These are phyloP conservation scores for Pseudomugil gertrudae DNA, from an alignment of 2,797 vertebrate species.

Conservation along the genomic window DNA sequence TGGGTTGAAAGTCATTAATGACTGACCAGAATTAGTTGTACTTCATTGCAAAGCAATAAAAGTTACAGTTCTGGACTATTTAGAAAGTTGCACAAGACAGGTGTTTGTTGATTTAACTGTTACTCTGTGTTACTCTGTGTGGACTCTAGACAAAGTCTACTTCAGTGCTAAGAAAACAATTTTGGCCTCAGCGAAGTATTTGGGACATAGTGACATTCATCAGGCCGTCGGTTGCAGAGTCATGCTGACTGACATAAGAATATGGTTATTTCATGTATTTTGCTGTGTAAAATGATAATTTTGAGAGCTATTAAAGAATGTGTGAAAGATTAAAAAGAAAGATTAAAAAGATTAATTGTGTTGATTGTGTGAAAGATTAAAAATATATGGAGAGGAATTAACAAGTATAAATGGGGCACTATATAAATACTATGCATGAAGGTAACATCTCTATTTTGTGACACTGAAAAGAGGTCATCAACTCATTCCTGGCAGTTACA, in stretches of 20 bases:
- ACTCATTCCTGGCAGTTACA: background rate
- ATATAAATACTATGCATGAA: slow-evolving; percentile 28
- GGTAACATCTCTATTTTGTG: slow-evolving; percentile 6
- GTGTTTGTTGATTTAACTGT: slow-evolving; percentile 58
- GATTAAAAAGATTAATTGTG: too few species aligned
- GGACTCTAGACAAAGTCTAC: slow-evolving; percentile 42
- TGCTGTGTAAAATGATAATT: slow-evolving; percentile 27
- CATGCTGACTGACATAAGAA: slow-evolving; percentile 20
- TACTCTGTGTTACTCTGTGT: slow-evolving; percentile 28
- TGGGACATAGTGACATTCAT: slow-evolving; percentile 38
- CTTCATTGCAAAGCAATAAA: slow-evolving; percentile 20
- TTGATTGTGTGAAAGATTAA: background rate
- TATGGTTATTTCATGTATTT: slow-evolving; percentile 32
- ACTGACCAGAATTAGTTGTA: background rate
- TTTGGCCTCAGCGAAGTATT: slow-evolving; percentile 33
- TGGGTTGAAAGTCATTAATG: background rate
- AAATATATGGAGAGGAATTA: slow-evolving; percentile 33
- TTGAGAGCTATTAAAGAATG: slow-evolving; percentile 38
- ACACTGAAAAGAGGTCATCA: background rate
- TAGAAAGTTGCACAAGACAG: slow-evolving; percentile 30
- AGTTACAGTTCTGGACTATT: background rate
- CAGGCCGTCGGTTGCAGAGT: slow-evolving; percentile 20
- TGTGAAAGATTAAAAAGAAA: too few species aligned
- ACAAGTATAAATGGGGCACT: slow-evolving; percentile 22
- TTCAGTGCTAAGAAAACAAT: slow-evolving; percentile 50